Percentiles rank a stretch among this genome's conserved stretches.
phyloP scores from a whole-genome alignment of 2,797 vertebrate genomes.

The Pelobates cultripes region DNA sequence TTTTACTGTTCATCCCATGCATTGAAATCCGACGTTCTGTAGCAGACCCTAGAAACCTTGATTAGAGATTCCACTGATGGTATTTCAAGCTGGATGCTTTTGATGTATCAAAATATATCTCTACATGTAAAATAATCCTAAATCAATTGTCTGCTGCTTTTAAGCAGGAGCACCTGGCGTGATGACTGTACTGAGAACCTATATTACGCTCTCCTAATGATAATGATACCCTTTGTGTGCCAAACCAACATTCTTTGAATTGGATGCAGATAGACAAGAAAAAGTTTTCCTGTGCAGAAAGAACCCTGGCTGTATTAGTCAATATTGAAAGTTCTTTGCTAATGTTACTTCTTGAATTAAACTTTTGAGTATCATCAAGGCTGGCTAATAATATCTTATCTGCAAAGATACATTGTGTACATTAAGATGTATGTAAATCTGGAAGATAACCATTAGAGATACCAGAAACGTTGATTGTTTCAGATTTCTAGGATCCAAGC shows the following conservation, averaged over 20 bases:
- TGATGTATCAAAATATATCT: conserved; percentile 8
- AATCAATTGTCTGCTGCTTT: background rate
- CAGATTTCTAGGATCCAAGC: too few species aligned
- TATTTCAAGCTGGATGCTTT: background rate
- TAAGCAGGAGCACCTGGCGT: conserved; percentile 4
- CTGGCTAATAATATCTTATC: too few species aligned
- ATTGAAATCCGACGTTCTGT: conserved; percentile 58
- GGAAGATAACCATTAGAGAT: too few species aligned
- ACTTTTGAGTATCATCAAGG: too few species aligned
- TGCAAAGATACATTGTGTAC: too few species aligned
- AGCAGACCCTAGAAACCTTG: conserved; percentile 58
- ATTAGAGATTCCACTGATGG: background rate
- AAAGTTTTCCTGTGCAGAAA: background rate
- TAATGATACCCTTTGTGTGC: background rate
- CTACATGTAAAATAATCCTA: background rate
- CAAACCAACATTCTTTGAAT: conserved; percentile 1
- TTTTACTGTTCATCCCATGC: conserved; percentile 64
- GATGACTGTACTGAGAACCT: background rate
- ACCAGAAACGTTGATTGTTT: too few species aligned
- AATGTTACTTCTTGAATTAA: too few species aligned
- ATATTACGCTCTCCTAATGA: background rate
- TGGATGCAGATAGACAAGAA: background rate
- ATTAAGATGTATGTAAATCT: too few species aligned
- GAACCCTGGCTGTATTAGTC: background rate
- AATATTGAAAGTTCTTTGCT: too few species aligned